Conservation (phyloP, 2,888 invertebrate genomes). For the Bellardia bayeri region DNA sequence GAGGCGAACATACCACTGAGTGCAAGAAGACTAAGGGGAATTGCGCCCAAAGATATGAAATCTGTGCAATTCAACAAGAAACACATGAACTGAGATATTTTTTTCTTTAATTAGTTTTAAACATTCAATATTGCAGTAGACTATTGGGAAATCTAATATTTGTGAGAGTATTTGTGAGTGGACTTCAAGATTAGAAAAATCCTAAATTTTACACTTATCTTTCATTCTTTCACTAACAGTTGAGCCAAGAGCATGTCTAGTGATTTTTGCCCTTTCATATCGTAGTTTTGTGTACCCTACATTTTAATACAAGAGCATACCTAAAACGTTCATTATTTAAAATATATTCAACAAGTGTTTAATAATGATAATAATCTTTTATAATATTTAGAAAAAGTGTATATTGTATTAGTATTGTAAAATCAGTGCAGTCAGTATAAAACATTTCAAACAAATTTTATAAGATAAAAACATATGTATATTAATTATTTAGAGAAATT, state of each 20-base stretch:
- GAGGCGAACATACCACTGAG: constrained; percentile 28
- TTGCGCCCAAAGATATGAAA: constrained; percentile 62
- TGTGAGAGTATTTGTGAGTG: not conserved
- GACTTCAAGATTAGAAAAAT: constrained; percentile 24
- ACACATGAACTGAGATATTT: constrained; percentile 12
- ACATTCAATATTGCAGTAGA: not conserved
- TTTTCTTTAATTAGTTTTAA: constrained; percentile 12
- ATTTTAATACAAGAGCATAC: not conserved
- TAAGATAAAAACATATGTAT: too few relatives aligned
- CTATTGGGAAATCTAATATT: not conserved
- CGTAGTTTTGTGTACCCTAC: constrained; percentile 4
- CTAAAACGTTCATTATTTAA: not conserved
- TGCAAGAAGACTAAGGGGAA: constrained; percentile 43
- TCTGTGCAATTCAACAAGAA: constrained; percentile 36
- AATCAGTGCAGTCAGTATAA: too few relatives aligned
- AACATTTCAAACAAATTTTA: too few relatives aligned
- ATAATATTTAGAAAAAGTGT: too few relatives aligned
- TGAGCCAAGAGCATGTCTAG: constrained; percentile 30
- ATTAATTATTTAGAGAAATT: too few relatives aligned
- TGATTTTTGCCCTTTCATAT: constrained; percentile 5
- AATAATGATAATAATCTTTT: not conserved
- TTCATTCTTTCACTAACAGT: constrained; percentile 28
- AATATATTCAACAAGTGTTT: not conserved
- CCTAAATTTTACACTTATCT: constrained; percentile 17
- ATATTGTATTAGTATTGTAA: too few relatives aligned